Percentiles rank a stretch among this genome's conserved stretches.
phyloP scores from a whole-genome alignment of 1,140 invertebrate species.

The Drosophila ogumai region DNA sequence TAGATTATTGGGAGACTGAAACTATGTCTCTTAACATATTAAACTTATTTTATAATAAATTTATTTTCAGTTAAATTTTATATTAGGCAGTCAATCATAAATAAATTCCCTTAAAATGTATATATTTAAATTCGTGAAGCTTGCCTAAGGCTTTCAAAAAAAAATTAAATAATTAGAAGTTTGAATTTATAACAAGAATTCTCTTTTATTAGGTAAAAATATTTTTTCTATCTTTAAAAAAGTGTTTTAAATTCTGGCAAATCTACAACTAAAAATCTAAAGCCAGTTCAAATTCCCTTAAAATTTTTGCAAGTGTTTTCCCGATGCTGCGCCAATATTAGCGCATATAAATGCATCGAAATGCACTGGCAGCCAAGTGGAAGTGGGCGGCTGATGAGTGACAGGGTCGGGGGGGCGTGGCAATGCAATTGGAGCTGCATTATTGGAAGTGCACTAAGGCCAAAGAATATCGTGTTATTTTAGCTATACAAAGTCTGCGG shows the following conservation, averaged over 20 bases:
- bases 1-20: background rate
- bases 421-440: conserved; percentile 38
- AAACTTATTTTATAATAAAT: too few species aligned
- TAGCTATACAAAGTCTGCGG: conserved; percentile 84
- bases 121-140: too few species aligned
- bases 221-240: background rate
- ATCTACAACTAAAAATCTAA: background rate
- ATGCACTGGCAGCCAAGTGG: conserved; percentile 62
- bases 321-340: conserved; percentile 68
- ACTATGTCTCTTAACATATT: too few species aligned
- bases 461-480: conserved; percentile 77
- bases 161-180: background rate
- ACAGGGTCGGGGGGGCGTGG: background rate
- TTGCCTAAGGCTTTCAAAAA: too few species aligned
- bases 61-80: too few species aligned
- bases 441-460: conserved; percentile 50
- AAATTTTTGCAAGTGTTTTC: background rate
- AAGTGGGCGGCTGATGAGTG: conserved; percentile 11
- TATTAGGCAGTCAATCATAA: too few species aligned
- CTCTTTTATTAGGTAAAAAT: background rate
- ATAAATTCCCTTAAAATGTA: too few species aligned
- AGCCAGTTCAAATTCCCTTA: background rate
- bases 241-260: accelerated
- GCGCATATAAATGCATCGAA: conserved; percentile 80
- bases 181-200: background rate